Percentiles rank a stretch among this genome's conserved stretches.
These are phyloP conservation scores for Diachasma alloeum DNA, from an alignment of 1,140 invertebrate species.

Conservation along the genomic window DNA sequence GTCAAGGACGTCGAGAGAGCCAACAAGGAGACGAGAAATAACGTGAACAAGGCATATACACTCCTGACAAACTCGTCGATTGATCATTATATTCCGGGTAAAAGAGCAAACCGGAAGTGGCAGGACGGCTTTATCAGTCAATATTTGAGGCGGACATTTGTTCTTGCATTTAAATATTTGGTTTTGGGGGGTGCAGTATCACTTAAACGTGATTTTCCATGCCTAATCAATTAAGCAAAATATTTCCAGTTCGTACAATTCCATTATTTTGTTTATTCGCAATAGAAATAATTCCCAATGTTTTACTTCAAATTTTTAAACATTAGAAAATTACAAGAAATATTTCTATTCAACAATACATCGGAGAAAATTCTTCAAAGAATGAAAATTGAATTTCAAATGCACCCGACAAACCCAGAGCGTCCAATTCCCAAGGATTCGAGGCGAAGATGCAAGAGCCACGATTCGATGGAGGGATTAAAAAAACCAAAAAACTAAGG, in stretches of 20 bases:
- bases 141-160: neutral
- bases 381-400: neutral
- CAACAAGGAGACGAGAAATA: constrained; percentile 14
- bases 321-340: too few relatives aligned
- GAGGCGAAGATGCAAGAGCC: neutral
- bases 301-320: too few relatives aligned
- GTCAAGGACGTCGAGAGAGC: constrained; percentile 25
- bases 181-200: neutral
- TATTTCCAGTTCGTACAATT: too few relatives aligned
- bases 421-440: constrained; percentile 21
- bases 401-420: neutral
- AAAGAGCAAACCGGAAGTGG: neutral
- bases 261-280: too few relatives aligned
- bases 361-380: neutral
- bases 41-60: neutral
- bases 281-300: too few relatives aligned
- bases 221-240: neutral
- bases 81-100: neutral
- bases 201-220: neutral
- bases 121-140: neutral
- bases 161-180: neutral
- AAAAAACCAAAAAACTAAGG: neutral
- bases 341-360: too few relatives aligned
- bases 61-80: neutral
- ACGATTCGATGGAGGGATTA: neutral